Evolutionary conservation across 1,140 invertebrate genomes (phyloP).

Genomic region (Lutraria rhynchaena): DNA sequence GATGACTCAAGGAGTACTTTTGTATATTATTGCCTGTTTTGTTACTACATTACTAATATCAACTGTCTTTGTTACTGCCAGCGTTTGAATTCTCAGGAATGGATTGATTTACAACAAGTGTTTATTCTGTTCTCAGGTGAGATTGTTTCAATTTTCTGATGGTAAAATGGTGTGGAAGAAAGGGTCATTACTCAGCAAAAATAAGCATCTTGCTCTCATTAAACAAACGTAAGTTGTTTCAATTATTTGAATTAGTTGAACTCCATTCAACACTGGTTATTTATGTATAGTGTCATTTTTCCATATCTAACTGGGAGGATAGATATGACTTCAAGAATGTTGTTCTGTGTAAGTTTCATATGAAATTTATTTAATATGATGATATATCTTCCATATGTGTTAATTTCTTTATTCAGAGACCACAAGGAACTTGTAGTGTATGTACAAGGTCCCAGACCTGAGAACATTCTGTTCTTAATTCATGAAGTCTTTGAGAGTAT

Average conservation of each 20-base stretch:
- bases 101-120: too few relatives aligned
- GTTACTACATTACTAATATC: too few relatives aligned
- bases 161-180: constrained; percentile 79
- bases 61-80: too few relatives aligned
- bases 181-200: constrained; percentile 80
- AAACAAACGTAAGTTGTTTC: constrained; percentile 65
- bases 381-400: neutral
- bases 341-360: too few relatives aligned
- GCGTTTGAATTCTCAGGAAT: too few relatives aligned
- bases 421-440: constrained; percentile 75
- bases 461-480: constrained; percentile 80
- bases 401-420: constrained; percentile 19
- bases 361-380: neutral
- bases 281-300: too few relatives aligned
- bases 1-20: too few relatives aligned
- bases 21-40: too few relatives aligned
- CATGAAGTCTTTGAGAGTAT: constrained; percentile 80
- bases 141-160: constrained; percentile 79
- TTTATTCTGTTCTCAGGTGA: constrained; percentile 68
- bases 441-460: constrained; percentile 78
- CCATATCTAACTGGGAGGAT: too few relatives aligned
- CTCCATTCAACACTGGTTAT: too few relatives aligned
- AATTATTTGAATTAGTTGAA: too few relatives aligned
- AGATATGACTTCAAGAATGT: too few relatives aligned
- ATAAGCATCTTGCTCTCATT: constrained; percentile 78